Evolutionary conservation across 2,797 vertebrate genomes (phyloP), one percentile per base, ranked within the genome.

Genomic region (Amazona finschi): DNA sequence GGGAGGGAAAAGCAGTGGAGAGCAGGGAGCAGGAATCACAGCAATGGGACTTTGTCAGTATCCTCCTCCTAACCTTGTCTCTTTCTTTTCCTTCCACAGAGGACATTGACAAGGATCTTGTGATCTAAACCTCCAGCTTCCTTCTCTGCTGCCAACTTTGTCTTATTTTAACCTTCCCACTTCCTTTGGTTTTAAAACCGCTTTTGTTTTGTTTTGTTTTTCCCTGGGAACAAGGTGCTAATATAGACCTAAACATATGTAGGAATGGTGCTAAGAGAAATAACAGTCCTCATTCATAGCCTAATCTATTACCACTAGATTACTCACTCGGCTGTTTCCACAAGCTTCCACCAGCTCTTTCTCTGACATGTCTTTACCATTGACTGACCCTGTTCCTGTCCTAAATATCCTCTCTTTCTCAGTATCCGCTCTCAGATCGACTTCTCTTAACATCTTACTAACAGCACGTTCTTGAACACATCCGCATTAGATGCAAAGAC

Each of bases 71-170:
- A 83, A 94, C 80, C 24, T 76, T 12, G 3, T 85, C 50, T 76
- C 43, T 94, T 94, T 97, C 94, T 94, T 96, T 95, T 97, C 98
- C 82, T 97, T 98, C 97, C 98, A 92, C 99, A 99, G 99, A 99
- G 99, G 99, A 99, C 41, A 97, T 99, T 85, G 98, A 99, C 98
- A 98, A 99, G 96, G 99, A 99, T 95, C 98, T 99, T 19, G 98
- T 99, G 97, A 98, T 99, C 98, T 99, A 98, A 99, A 97, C 22
- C 72, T 81, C 75, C 47, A 3, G 75, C 90, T 91, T 96, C 96
- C 76, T 90, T 39, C 95, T 38, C 80, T 93, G 93, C 96, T 95
- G 97, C 96, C 94, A 97, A 95, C 97, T 96, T 97, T 97, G 97
- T 97, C 87, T 94, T 97, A 98, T 97, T 97, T 97, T 90, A 90